A percentile compares a stretch with the other conserved stretches of the same genome.
Conservation (phyloP, 2,888 invertebrate genomes). For the Hypercompe scribonia region DNA sequence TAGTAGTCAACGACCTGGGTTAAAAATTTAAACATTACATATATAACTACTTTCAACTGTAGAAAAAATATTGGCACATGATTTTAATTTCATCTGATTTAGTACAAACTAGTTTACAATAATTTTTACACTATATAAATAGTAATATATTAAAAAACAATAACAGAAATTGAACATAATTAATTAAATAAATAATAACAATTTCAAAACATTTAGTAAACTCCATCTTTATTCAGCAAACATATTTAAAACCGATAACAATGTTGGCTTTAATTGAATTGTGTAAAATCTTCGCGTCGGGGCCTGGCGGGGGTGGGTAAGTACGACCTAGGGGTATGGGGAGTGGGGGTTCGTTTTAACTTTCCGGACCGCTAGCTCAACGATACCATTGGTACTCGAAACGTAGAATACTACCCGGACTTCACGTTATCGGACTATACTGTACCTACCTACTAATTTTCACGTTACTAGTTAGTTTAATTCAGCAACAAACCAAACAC, state of each 20-base stretch:
- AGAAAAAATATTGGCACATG: too few relatives aligned
- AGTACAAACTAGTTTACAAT: too few relatives aligned
- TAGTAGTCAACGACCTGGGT: too few relatives aligned
- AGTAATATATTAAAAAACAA: not conserved
- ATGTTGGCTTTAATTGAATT: constrained; percentile 66
- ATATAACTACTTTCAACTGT: too few relatives aligned
- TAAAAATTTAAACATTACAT: too few relatives aligned
- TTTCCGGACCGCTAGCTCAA: constrained; percentile 60
- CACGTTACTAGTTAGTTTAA: not conserved
- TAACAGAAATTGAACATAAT: not conserved
- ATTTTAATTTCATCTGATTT: too few relatives aligned
- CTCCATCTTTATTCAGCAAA: constrained; percentile 21
- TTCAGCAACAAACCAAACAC: not conserved
- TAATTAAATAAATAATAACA: not conserved
- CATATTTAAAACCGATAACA: constrained; percentile 53
- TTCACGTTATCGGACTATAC: not conserved
- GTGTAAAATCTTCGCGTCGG: constrained; percentile 60
- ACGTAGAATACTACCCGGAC: not conserved
- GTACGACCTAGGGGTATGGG: constrained; percentile 20
- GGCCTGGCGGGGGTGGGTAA: constrained; percentile 33
- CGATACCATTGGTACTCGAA: constrained; percentile 30
- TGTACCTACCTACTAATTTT: not conserved
- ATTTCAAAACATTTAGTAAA: constrained; percentile 5
- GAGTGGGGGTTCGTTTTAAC: constrained; percentile 64
- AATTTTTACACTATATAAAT: too few relatives aligned